These are phyloP conservation scores for Xenops minutus DNA, from an alignment of 2,797 vertebrate genomes.

Conservation along the genomic window DNA sequence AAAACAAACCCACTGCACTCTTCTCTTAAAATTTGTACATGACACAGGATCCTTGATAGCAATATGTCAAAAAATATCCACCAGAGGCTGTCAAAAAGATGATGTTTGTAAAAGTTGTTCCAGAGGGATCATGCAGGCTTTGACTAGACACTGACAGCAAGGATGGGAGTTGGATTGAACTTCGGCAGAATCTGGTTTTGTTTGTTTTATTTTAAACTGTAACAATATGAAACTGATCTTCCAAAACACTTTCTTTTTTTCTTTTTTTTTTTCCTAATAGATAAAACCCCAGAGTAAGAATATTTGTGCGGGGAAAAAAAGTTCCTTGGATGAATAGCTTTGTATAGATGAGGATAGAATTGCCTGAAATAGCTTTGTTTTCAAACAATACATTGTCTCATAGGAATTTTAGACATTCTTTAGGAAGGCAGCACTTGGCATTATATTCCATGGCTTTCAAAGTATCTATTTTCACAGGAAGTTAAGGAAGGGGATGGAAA, in stretches of 20 bases:
- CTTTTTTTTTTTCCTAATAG: constrained; percentile 30
- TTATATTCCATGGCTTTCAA: constrained; percentile 26
- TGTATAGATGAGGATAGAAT: constrained; percentile 6
- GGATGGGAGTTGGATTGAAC: background rate
- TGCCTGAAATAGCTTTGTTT: constrained; percentile 63
- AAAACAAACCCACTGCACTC: background rate
- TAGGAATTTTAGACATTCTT: constrained; percentile 41
- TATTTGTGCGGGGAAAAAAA: constrained; percentile 1
- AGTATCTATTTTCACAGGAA: constrained; percentile 44
- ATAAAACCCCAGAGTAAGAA: constrained; percentile 36
- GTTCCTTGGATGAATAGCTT: background rate
- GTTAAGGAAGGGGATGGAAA: background rate
- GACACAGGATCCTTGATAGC: background rate
- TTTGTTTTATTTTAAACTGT: constrained; percentile 42
- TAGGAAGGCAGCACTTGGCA: constrained; percentile 19
- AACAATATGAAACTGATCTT: constrained; percentile 40
- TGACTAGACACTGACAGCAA: background rate
- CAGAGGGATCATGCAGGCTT: background rate
- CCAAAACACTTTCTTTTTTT: constrained; percentile 43
- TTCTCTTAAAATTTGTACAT: background rate
- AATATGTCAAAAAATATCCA: background rate
- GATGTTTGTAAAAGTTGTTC: background rate
- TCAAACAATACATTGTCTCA: constrained; percentile 24
- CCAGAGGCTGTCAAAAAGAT: background rate
- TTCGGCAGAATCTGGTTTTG: constrained; percentile 12